Evolutionary conservation across 2,797 vertebrate species (phyloP), one percentile per base, ranked within the genome.

Genomic region (Nyctalus aviator): DNA sequence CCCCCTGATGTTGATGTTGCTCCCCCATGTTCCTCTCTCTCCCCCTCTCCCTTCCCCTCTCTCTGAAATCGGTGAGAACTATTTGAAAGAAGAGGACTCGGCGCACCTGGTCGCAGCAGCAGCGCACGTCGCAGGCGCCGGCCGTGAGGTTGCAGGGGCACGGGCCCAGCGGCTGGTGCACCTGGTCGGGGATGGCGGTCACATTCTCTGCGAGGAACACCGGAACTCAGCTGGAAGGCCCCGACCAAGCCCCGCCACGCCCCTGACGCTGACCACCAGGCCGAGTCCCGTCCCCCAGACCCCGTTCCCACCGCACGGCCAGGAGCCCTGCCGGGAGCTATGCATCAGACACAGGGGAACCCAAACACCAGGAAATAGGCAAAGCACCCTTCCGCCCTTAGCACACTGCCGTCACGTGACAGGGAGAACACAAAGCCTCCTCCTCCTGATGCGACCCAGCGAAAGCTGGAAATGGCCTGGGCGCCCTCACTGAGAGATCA

Each of bases 51-150:
- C 59, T 15, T 62, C 59, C 59, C 27, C 59, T 13, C 59, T 30
- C 59, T 8, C 12, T 11, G 6, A 17, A n/a, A n/a, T 30, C 27
- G 6, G 13, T 30, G 5, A 59, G 11, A 27, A 10, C 8, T 12
- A 2, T 59, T 59, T 59, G 25, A 59, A 23, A 57, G 7, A 12
- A 62, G 57, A 5, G 11, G 4, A 11, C 57, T 30, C 5, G 2
- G 84, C 88, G 0, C 98, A 99, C 99, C 99, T 75, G 96, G 92
- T 99, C 99, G 98, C 99, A 99, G 97, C 99, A 99, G 97, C 99
- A 99, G 94, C 98, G 98, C 32, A 99, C 8, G 82, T 99, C 99
- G 98, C 99, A 99, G 30, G 96, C 97, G 92, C 97, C 97, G 0
- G 97, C 94, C 8, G 98, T 99, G 59, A 99, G 97, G 83, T 99